Base-by-base conservation (phyloP, 1,140 invertebrate species). In the Mizuhopecten yessoensis region DNA sequence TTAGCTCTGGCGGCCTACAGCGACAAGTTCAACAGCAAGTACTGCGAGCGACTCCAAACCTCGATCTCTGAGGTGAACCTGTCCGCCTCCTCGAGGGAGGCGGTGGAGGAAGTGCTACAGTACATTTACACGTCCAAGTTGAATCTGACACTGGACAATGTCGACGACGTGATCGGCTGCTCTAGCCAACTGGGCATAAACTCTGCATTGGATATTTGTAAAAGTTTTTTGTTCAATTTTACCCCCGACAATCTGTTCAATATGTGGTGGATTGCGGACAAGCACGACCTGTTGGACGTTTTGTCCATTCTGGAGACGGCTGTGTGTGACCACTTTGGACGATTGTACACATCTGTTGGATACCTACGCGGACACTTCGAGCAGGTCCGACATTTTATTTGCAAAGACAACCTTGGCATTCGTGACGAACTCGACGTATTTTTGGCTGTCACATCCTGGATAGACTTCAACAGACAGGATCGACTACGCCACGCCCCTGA, bases 251-350 rank as follows among this genome's bases (percentile, higher is more conserved):
- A 90, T 34, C 90, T 92, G 3, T 45, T 94, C 3, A 90, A 86
- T 13, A 90, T 89, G 87, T 88, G 90, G 86, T 90, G 86, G 23
- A 91, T 92, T 39, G 92, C 93, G 0, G 90, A 93, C 34, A 93
- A 92, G 88, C 92, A 94, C 86, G 92, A 91, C 5, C 89, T 94
- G 29, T n/a, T 86, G 29, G 93, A 94, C n/a, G 87, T 93, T 13
- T 20, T 90, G 29, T 86, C 92, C 0, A 75, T 39, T n/a, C 87
- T 94, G 90, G 88, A 89, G 34, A 88, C 86, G 23, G 93, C 88
- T 36, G 87, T 94, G 33, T 90, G 88, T 34, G 86, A 91, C n/a
- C 45, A 91, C 45, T 93, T 92, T 87, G 87, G 42, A 10, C 49
- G 87, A 0, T 88, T 94, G 29, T 45, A 86, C 23, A 87, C 90